Evolutionary conservation across 2,113 vertebrate species (phyloP), one percentile per base, ranked within the genome.

Genomic region (Oreochromis tanganicae): DNA sequence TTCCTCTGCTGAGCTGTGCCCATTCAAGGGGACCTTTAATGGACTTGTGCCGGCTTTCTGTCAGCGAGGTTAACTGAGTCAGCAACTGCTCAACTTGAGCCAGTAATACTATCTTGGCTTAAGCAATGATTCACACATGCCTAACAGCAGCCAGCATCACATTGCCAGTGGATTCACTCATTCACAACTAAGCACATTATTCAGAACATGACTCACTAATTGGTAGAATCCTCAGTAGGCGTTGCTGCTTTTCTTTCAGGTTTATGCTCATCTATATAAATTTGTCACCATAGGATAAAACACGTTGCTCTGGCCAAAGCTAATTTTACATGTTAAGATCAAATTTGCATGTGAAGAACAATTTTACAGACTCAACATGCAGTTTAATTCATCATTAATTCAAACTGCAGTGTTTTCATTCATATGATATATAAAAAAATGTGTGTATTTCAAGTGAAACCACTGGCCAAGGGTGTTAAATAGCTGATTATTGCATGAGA

Each of bases 1-100:
- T 91, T 19, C 85, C 84, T 82, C 41, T 55, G 88, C 90, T 84
- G 85, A 90, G 82, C 82, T 36, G 81, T 50, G 56, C 78, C 86
- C 83, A 87, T 92, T 93, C 89, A 91, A 83, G 43, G 71, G 80
- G 87, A 57, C 86, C 81, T 88, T 90, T 89, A 94, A 94, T 94
- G 88, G 89, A 92, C 89, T 85, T 85, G 79, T 84, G 85, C 90
- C 43, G 21, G 81, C 90, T 83, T 89, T 88, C 85, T 82, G 66
- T 83, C 85, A 90, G 80, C 16, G 73, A 43, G 57, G 88, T 75
- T 50, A 80, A 90, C 91, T 90, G 93, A 94, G 87, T 95, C 93
- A 93, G 90, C 85, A 32, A n/a, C 71, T 85, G 55, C 82, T 84
- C 81, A 19, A 79, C 78, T 84, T 55, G 50, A 88, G 90, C 88